These are phyloP conservation scores for Nomada hirtipes DNA, from an alignment of 2,888 invertebrate genomes.

Conservation along the genomic window DNA sequence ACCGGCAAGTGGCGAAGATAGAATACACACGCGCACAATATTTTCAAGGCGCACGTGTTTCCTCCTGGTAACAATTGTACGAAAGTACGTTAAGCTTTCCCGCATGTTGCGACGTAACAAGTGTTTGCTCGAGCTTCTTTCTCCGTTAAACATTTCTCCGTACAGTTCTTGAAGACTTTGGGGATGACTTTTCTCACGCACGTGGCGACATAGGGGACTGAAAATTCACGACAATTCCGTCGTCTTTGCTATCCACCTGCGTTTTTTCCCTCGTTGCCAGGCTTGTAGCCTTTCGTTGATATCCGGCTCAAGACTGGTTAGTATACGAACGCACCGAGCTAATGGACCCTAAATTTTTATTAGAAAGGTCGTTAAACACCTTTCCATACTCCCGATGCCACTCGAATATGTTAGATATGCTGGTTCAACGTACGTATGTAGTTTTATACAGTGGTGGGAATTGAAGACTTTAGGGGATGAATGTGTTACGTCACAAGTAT, in stretches of 20 bases:
- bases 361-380: neutral
- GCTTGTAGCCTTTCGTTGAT: neutral
- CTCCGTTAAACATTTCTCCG: neutral
- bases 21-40: neutral
- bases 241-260: constrained; percentile 32
- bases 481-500: too few species aligned
- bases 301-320: constrained; percentile 23
- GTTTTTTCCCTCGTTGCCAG: constrained; percentile 2
- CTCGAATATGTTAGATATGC: too few species aligned
- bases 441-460: too few species aligned
- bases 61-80: neutral
- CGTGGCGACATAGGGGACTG: constrained; percentile 25
- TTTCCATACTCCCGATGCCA: neutral
- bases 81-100: constrained; percentile 29
- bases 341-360: constrained; percentile 3
- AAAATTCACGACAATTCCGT: constrained; percentile 11
- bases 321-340: neutral
- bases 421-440: too few species aligned
- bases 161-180: neutral
- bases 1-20: neutral
- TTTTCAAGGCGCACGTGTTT: constrained; percentile 20
- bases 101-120: constrained; percentile 31
- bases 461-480: too few species aligned
- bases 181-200: constrained; percentile 45
- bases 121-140: neutral